Base-by-base conservation (phyloP, 2,797 vertebrate species). In the Setipinna tenuifilis region DNA sequence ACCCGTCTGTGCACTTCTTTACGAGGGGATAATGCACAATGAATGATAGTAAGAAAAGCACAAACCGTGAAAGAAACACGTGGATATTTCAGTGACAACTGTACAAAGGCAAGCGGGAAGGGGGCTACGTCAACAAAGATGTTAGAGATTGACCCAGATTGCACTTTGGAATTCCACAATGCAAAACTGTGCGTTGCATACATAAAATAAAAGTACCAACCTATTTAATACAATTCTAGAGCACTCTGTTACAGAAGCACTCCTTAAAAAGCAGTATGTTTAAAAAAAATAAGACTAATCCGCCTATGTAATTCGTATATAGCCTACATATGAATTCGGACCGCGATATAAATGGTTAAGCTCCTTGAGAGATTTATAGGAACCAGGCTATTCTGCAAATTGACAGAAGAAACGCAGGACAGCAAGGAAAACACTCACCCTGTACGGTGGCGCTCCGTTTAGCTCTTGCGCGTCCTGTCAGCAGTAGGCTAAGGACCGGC, bases 351-450 rank as follows among this genome's bases (percentile, higher is more conserved):
- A 84, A 84, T 31, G 46, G 62, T 28, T 23, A 54, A 50, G 31
- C 61, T 65, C n/a, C n/a, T 65, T 1, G 6, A 23, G n/a, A n/a
- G 4, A 35, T 75, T 6, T 23, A 7, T 25, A 75, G 25, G 17
- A 19, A 21, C 14, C 3, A 35, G 68, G 3, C 68, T 44, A 80
- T 46, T 82, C 31, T 23, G 10, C 10, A 59, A 31, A 46, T 25
- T 62, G 10, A 83, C 23, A 81, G 16, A 31, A 12, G 31, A 23
- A 61, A 23, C n/a, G 44, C 25, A 84, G 23, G 48, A 48, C 50
- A 28, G 21, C 57, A 82, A 41, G 28, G 12, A 6, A 4, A 57
- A 48, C 31, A 58, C 86, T 85, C 61, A 89, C 86, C 85, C 75
- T 71, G 23, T 62, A 25, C 57, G 10, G 41, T 65, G 17, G 31